Evolutionary conservation across 2,888 invertebrate species (phyloP).

Genomic region (Diogma glabrata): DNA sequence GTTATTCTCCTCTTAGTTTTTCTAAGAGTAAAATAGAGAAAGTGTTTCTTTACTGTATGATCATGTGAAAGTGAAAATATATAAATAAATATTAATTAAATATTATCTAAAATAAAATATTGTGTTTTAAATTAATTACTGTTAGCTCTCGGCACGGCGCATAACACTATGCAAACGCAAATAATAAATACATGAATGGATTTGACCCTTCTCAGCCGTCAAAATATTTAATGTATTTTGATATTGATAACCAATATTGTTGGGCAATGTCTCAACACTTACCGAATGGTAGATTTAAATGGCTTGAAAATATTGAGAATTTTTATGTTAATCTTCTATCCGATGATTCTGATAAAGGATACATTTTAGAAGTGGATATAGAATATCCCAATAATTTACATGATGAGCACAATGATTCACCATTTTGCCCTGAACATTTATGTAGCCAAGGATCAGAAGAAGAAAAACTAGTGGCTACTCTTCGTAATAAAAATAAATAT

Average conservation of each 20-base stretch:
- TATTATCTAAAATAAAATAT: too few relatives aligned
- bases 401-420: slow-evolving; percentile 26
- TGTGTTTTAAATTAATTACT: too few relatives aligned
- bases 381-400: slow-evolving; percentile 20
- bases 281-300: neutral
- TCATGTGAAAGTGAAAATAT: too few relatives aligned
- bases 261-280: too few relatives aligned
- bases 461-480: slow-evolving; percentile 22
- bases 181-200: neutral
- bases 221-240: neutral
- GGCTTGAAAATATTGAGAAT: neutral
- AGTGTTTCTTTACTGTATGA: too few relatives aligned
- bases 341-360: slow-evolving; percentile 19
- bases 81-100: too few relatives aligned
- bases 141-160: neutral
- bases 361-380: slow-evolving; percentile 27
- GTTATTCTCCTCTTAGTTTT: too few relatives aligned
- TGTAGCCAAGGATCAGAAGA: slow-evolving; percentile 16
- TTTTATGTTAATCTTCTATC: slow-evolving; percentile 29
- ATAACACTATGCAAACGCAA: neutral
- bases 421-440: slow-evolving; percentile 24
- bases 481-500: slow-evolving; percentile 22
- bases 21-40: too few relatives aligned
- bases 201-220: neutral
- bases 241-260: too few relatives aligned